Evolutionary conservation across 2,797 vertebrate species (phyloP), one percentile per base, ranked within the genome.

Genomic region (Nannoperca australis): DNA sequence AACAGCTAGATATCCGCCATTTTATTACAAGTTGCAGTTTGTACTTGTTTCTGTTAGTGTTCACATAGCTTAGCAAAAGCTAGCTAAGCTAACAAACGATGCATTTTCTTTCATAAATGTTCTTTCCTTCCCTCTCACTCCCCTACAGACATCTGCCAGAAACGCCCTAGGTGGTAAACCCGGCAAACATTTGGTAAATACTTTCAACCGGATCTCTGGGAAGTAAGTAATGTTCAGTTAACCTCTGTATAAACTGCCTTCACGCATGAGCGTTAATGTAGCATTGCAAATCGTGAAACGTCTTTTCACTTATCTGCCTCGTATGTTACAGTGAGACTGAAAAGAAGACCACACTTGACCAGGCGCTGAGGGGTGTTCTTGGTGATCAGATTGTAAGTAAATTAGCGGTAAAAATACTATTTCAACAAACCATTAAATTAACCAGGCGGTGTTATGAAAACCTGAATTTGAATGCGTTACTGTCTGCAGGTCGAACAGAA

Each of bases 261-360:
- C 24, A 27, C 24, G 24, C 24, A 27, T 27, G 24, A 27, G 24
- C 24, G 24, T 27, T 27, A 27, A 27, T 27, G 1, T 27, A 27
- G 24, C 24, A 27, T 1, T 1, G 24, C 24, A 27, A 27, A 27
- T 4, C 3, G 1, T 5, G 11, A 17, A 13, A 4, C 45, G 14
- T 50, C 6, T 36, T 42, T 14, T 50, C 1, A 59, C 30, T 15
- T 0, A 0, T 38, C 13, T 30, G 34, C 51, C 14, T 18, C 4
- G 8, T 22, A 1, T 70, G 70, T 69, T 70, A 0, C 94, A 99
- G 98, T 95, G 98, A 99, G 93, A 94, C 97, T 51, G 98, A 99
- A 78, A 99, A 99, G 93, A 99, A 99, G 74, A 96, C 95, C 64
- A 98, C 97, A 0, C 95, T 99, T 49, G 98, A 99, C 88, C 98